Evolutionary conservation across 2,113 vertebrate species (phyloP), one percentile per base, ranked within the genome.

Genomic region (Ellobius talpinus): DNA sequence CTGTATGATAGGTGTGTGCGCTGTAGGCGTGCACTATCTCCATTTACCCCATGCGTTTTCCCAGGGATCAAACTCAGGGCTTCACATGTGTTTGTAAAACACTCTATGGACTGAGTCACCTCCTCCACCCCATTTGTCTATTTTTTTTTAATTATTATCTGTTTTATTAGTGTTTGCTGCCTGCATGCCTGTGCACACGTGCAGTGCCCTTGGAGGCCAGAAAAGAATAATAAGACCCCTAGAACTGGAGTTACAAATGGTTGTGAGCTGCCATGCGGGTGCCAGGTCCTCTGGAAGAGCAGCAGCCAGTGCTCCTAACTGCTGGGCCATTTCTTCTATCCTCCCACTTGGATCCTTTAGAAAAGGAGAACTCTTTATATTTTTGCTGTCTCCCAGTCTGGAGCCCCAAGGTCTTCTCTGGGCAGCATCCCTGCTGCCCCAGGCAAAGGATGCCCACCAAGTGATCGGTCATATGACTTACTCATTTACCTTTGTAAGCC

Each of bases 381-480:
- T 36, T 33, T 65, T 9, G 17, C 47, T 0, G 0, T 42, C 58
- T 93, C 31, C 42, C 31, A 29, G 24, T 68, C 50, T 77, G n/a
- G 52, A 36, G 21, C 36, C 61, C 39, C n/a, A 29, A 61, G 24
- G 7, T 13, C 47, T 24, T 10, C 7, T 70, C 39, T 8, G 7
- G 45, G 24, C n/a, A 65, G 33, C 39, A 17, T 61, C 47, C 50
- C 13, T 47, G 31, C 31, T 65, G 16, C 52, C 50, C 31, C 14
- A n/a, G n/a, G 81, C 17, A 31, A 78, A 42, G 23, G 26, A 47
- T 17, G 19, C 19, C 36, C 39, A 39, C 39, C 21, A 4, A 11
- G 7, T 8, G 3, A 11, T 14, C 45, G 52, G 58, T 76, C 84
- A 50, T 11, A 4, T 0, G 0, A 39, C 29, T 9, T 0, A 33